Conservation (phyloP, 2,113 vertebrate genomes). For the Elanoides forficatus region DNA sequence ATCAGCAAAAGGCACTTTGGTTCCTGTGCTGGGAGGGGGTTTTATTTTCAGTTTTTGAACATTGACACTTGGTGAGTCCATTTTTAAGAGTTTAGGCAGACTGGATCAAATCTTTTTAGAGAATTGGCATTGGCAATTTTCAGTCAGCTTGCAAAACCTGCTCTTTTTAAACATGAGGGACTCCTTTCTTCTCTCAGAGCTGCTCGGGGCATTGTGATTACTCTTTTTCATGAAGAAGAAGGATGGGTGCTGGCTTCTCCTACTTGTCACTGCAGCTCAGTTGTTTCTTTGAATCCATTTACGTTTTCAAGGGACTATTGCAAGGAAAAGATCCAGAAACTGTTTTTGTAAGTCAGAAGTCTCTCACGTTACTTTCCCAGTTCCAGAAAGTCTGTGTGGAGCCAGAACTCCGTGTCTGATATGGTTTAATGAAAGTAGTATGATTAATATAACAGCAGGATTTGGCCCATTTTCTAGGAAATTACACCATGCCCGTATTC, state of each 20-base stretch:
- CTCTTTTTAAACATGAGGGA: background rate
- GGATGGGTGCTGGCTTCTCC: background rate
- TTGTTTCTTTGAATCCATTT: background rate
- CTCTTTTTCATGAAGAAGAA: background rate
- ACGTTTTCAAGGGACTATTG: background rate
- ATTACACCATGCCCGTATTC: background rate
- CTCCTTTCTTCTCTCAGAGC: background rate
- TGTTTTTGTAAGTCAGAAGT: background rate
- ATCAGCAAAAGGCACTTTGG: background rate
- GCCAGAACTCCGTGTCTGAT: background rate
- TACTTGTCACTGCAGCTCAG: background rate
- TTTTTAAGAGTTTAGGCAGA: background rate
- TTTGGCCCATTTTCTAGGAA: slow-evolving; percentile 26
- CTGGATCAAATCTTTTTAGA: background rate
- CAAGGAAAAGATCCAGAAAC: background rate
- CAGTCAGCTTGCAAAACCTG: background rate
- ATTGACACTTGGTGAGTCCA: background rate
- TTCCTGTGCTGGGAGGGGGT: background rate
- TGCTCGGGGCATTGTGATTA: background rate
- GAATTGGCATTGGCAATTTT: background rate
- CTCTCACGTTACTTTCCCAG: background rate
- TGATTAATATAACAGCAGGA: background rate
- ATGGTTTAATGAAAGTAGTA: background rate
- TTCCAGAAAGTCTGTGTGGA: background rate
- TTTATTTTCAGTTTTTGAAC: background rate